Evolutionary conservation across 2,113 vertebrate genomes (phyloP).

Genomic region (Mus pahari): DNA sequence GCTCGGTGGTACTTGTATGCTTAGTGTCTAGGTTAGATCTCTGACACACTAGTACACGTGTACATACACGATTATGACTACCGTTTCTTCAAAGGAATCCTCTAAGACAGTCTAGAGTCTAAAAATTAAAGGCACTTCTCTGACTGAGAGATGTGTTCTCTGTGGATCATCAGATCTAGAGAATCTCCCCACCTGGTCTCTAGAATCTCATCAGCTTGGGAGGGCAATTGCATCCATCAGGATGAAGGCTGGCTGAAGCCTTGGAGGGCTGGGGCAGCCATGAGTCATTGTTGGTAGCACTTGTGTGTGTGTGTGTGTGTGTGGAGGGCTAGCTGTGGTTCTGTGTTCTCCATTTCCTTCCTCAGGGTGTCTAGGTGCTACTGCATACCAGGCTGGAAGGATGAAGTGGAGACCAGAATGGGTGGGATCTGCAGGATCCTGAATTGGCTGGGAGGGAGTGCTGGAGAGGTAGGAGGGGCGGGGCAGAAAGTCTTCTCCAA

Average conservation of each 20-base stretch:
- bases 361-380: no score
- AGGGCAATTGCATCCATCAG: not conserved
- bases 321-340: no score
- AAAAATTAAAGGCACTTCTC: not conserved
- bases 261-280: accelerated
- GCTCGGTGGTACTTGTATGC: not conserved
- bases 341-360: no score
- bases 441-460: no score
- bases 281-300: not conserved
- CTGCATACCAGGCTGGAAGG: no score
- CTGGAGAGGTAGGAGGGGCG: no score
- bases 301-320: no score
- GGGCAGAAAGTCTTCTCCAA: no score
- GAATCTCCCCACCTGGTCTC: not conserved
- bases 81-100: not conserved
- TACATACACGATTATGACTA: not conserved
- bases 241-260: not conserved
- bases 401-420: no score
- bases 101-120: not conserved
- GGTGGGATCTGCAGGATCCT: no score
- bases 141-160: not conserved
- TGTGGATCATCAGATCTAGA: not conserved
- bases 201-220: not conserved
- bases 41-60: no score
- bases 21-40: not conserved